Percentiles rank a stretch among this genome's conserved stretches.
Evolutionary conservation across 2,797 vertebrate genomes (phyloP).

Genomic region (Anisognathus igniventris): DNA sequence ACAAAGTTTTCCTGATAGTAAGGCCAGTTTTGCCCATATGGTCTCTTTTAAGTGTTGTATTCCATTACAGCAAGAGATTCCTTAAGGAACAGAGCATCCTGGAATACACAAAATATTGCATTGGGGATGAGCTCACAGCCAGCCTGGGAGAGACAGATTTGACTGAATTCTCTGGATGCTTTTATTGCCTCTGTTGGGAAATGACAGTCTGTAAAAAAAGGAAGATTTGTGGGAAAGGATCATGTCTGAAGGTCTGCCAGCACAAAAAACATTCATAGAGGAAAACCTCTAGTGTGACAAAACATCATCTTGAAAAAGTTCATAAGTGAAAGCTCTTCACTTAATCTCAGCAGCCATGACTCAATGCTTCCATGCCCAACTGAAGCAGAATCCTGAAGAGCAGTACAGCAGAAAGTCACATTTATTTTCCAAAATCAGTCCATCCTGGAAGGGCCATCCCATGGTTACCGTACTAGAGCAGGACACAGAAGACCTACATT

Average conservation of each 20-base stretch:
- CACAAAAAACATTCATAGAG: not conserved
- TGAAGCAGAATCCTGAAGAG: not conserved
- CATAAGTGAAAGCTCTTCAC: not conserved
- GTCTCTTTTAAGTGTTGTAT: not conserved
- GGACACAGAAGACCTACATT: constrained; percentile 22
- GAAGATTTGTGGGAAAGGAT: not conserved
- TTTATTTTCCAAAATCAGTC: not conserved
- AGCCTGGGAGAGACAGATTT: not conserved
- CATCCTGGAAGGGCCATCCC: not conserved
- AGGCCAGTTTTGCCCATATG: not conserved
- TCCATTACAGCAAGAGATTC: not conserved
- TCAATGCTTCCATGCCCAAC: not conserved
- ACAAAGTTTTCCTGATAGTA: not conserved
- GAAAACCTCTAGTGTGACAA: not conserved
- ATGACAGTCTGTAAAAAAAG: not conserved
- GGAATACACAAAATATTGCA: not conserved
- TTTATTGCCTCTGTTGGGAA: not conserved
- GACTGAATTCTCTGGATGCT: not conserved
- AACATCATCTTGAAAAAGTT: not conserved
- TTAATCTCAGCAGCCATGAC: not conserved
- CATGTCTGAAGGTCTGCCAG: not conserved
- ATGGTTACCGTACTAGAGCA: not conserved
- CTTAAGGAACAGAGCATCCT: not conserved
- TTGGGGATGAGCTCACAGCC: not conserved
- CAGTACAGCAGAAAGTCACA: not conserved